Evolutionary conservation across 2,113 vertebrate species (phyloP), one percentile per base, ranked within the genome.

Genomic region (Rhipidura dahli): DNA sequence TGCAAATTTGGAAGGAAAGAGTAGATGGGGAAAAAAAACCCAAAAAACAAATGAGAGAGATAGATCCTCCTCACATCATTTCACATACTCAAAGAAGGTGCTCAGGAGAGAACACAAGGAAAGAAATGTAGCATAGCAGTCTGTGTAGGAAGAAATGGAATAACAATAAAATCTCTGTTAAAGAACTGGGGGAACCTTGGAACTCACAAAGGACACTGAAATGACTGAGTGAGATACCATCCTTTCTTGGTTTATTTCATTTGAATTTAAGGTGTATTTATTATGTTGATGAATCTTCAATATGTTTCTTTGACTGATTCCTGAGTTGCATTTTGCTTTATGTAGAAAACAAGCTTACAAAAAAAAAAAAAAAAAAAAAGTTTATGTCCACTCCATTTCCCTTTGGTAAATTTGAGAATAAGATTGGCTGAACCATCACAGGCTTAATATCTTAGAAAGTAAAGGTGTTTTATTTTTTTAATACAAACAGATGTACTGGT

Each of bases 51-150:
- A 7, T 1, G 1, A 5, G 63, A 35, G 15, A 60, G 31, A 47
- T 11, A 92, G 49, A 70, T 54, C 22, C 24, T 94, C 6, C 51
- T 75, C 60, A 90, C 40, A 31, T 49, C 35, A 94, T 87, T 93
- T 95, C 81, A 87, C 30, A 11, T 45, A 50, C 49, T 83, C 49
- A 56, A 39, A 71, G 37, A 87, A 91, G n/a, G 37, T 93, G n/a
- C 28, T 82, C 49, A 85, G 59, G 60, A 92, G 50, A 93, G 30
- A 86, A 23, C 4, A 57, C 68, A 59, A 50, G 40, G 37, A 70
- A 54, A 89, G 76, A 89, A 94, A 93, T 85, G 81, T 45, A 91
- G 69, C 77, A 91, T 76, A 92, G 49, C 27, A 68, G 7, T 71
- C 49, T 82, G 40, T 39, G 44, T 65, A 56, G 77, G 66, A 95